Evolutionary conservation across 64 coral and sea anemone genomes (phyloP), one percentile per base, ranked within the genome.

Genomic region (Montipora sp.): DNA sequence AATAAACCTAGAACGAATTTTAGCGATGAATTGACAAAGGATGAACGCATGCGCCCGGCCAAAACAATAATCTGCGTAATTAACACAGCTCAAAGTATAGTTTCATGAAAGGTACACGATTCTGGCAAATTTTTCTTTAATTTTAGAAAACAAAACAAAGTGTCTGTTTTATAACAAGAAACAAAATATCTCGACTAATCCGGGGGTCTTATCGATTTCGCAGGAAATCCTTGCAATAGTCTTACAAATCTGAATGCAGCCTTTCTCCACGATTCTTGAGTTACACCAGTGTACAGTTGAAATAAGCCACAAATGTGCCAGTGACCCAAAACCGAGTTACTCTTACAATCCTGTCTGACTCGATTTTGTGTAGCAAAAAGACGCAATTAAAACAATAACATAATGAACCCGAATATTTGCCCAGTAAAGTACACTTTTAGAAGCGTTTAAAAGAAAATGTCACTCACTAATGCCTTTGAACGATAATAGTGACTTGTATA

Each of bases 371-470:
- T 96, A 93, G 95, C 91, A 92, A 93, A 96, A 96, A 93, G 81
- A 87, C 77, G 82, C 89, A 94, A 98, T 92, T 96, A 94, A 94
- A 98, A 98, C 95, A 98, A 98, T 98, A 94, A 94, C 95, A 92
- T 98, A 98, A 98, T 98, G 95, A 98, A 94, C 95, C 95, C 95
- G 88, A 94, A 91, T 98, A 98, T 98, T 98, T 98, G 92, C 89
- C 87, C 89, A 98, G 95, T 98, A 98, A 98, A 98, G 95, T 92
- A 98, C 92, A 94, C 89, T 94, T 94, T 98, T 98, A 94, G 95
- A 98, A 88, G 95, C 89, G 83, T 94, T 98, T 94, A 98, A 98
- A 94, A 98, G 95, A 98, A 98, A 94, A 98, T 90, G 95, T 98
- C 95, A 98, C 92, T 98, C 92, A 90, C 93, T 98, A 98, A 98